A percentile compares a stretch with the other conserved stretches of the same genome.
These are phyloP conservation scores for Sycobia sp. DNA, from an alignment of 1,140 invertebrate genomes.

Conservation along the genomic window DNA sequence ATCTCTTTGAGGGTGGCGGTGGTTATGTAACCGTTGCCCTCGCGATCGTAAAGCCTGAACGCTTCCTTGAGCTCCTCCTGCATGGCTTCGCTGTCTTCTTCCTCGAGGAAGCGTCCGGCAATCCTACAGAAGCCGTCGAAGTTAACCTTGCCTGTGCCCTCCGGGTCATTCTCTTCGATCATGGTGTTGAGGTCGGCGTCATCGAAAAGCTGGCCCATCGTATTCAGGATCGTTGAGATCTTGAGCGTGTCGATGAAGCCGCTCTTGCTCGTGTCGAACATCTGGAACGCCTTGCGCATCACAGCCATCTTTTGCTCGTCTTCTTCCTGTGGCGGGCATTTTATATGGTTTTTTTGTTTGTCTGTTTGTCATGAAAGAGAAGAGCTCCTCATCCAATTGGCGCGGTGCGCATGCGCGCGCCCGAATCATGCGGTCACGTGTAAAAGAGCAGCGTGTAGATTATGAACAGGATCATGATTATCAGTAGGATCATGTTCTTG, in stretches of 20 bases:
- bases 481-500: conserved; percentile 18
- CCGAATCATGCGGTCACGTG: background rate
- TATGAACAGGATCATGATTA: conserved; percentile 13
- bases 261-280: conserved; percentile 90
- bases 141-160: conserved; percentile 85
- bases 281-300: conserved; percentile 91
- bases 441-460: conserved; percentile 19
- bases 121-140: conserved; percentile 92
- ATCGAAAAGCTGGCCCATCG: conserved; percentile 91
- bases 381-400: background rate
- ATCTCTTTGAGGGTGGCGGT: conserved; percentile 90
- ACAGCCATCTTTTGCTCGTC: conserved; percentile 85
- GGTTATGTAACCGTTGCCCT: conserved; percentile 93
- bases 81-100: conserved; percentile 91
- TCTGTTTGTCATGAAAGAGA: background rate
- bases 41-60: conserved; percentile 80
- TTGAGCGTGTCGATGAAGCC: conserved; percentile 89
- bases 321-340: conserved; percentile 63
- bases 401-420: too few relatives aligned
- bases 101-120: conserved; percentile 86
- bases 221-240: conserved; percentile 90
- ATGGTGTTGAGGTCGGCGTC: conserved; percentile 82
- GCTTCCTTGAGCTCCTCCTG: conserved; percentile 94
- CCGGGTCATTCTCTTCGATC: conserved; percentile 84
- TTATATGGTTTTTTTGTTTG: conserved; percentile 8